These are phyloP conservation scores for Gobio gobio DNA, from an alignment of 2,113 vertebrate species.

Conservation along the genomic window DNA sequence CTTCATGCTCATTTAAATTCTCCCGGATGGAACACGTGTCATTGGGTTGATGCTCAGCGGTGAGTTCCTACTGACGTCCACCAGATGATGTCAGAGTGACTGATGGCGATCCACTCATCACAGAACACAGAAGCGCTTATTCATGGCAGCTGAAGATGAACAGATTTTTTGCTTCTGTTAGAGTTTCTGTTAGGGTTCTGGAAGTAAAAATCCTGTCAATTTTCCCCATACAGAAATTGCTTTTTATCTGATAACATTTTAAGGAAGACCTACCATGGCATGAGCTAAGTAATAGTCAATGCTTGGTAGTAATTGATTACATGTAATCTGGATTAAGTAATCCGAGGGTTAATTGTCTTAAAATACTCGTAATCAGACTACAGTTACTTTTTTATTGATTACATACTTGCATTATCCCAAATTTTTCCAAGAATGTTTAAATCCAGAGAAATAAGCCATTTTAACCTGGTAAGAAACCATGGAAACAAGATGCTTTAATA, in stretches of 20 bases:
- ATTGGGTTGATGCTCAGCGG: background rate
- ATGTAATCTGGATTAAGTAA: no score
- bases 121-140: background rate
- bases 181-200: background rate
- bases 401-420: no score
- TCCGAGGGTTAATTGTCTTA: no score
- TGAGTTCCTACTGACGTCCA: background rate
- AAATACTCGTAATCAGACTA: no score
- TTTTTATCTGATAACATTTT: background rate
- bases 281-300: background rate
- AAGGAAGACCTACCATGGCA: background rate
- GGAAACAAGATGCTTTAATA: no score
- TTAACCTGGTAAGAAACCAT: no score
- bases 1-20: background rate
- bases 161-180: background rate
- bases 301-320: no score
- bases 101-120: background rate
- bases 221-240: background rate
- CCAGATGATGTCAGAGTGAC: constrained; percentile 20
- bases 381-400: no score
- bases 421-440: no score
- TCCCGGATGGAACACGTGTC: background rate
- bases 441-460: no score
- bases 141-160: background rate
- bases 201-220: background rate